Evolutionary conservation across 2,888 invertebrate genomes (phyloP), one percentile per base, ranked within the genome.

Genomic region (Heliconius ismenius): DNA sequence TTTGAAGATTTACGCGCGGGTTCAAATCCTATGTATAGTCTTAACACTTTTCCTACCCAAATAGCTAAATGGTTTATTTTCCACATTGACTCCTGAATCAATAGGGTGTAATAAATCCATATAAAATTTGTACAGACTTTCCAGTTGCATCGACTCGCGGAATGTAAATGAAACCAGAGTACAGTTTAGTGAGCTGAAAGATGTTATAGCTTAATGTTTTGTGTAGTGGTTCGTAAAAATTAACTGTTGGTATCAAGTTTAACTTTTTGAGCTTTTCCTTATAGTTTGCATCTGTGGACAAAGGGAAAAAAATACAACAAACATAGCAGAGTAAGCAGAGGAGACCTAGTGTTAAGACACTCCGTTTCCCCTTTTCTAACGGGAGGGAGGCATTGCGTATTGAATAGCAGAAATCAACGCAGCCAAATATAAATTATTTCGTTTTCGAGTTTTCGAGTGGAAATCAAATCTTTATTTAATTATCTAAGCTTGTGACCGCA

Each of bases 121-220:
- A 32, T n/a, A 60, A 32, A 28, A 54, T 2, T 54, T 1, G 4
- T 7, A 26, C 32, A 70, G 13, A 28, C 49, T 49, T 28, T 28
- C n/a, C 69, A 32, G 10, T 13, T 32, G 28, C 21, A 3, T 54
- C 13, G 13, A 7, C 9, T 3, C 39, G 21, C 26, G 13, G 49
- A 68, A 68, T 49, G 43, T 28, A 54, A 49, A 69, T 32, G 43
- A 69, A 26, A 26, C 13, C 69, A 2, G 69, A n/a, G 54, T n/a
- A 54, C 54, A 54, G 68, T 49, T 69, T 69, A 69, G 4, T 68
- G 26, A 39, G 2, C 43, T 26, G 68, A 68, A 69, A 69, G 28
- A 49, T 69, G 21, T 69, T 49, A 26, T 68, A 49, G 28, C 26
- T 49, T 58, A n/a, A 32, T n/a, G 21, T 32, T 32, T 28, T 28